Evolutionary conservation across 2,888 invertebrate genomes (phyloP), one percentile per base, ranked within the genome.

Genomic region (Scaptomyza reducta): DNA sequence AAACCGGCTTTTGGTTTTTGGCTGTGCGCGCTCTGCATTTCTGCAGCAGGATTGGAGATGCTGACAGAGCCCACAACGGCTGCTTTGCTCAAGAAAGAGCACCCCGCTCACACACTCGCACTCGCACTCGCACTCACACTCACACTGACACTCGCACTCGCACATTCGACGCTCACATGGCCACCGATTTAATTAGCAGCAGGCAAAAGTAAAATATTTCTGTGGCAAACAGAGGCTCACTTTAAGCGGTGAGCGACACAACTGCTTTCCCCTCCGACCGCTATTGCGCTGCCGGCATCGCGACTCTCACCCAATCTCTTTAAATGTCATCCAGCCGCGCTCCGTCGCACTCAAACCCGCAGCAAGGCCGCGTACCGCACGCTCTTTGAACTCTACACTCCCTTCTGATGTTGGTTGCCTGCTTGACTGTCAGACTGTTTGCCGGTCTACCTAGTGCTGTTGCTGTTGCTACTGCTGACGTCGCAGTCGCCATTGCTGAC

Each of bases 1-100:
- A 81, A 88, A 82, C 82, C 82, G 79, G 82, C 86, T 88, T 88
- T 88, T 88, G 67, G 65, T 88, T 88, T 88, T 88, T 69, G 65
- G 68, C 64, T 69, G 42, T 76, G 86, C 88, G 86, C 88, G 87
- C 82, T 82, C 88, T 81, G 78, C 85, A 85, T 80, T 80, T 81
- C 74, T 81, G 82, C 81, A 85, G 69, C 85, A 87, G 80, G 80
- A 81, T 81, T 78, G 74, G 81, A 84, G 79, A 87, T 87, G 80
- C 79, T 81, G 63, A 61, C 72, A 61, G 68, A 84, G 75, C 70
- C 61, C 51, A 68, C 55, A 54, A 60, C 61, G 51, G 44, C 40
- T 57, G 60, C 45, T 31, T 45, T 62, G 70, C 65, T 79, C 59
- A 75, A 77, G 73, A 77, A 74, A 77, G 73, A 77, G 77, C 51